Conservation (phyloP, 2,888 invertebrate genomes). For the Eudasyphora cyanicolor region DNA sequence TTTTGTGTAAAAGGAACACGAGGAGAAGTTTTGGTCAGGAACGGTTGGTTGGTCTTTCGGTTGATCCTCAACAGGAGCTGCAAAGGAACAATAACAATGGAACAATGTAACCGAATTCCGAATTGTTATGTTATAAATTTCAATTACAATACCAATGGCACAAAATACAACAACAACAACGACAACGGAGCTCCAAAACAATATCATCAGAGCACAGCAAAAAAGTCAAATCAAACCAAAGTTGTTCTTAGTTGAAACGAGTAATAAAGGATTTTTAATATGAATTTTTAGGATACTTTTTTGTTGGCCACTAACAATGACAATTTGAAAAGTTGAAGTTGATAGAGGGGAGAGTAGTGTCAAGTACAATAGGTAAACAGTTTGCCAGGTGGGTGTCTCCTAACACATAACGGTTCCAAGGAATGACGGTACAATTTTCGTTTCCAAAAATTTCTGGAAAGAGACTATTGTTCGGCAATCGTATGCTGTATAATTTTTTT, state of each 20-base stretch:
- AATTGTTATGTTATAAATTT: slow-evolving; percentile 47
- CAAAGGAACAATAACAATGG: slow-evolving; percentile 33
- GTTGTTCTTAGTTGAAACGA: neutral
- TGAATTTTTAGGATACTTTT: slow-evolving; percentile 21
- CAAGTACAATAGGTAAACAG: neutral
- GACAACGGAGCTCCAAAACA: neutral
- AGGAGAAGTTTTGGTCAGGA: slow-evolving; percentile 35
- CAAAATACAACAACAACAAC: neutral
- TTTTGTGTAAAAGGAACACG: slow-evolving; percentile 24
- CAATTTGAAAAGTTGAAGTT: neutral
- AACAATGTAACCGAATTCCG: slow-evolving; percentile 26
- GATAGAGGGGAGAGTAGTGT: neutral
- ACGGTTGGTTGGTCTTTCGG: neutral
- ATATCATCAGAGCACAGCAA: too few species aligned
- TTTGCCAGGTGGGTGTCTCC: too few species aligned
- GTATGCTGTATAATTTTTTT: too few species aligned
- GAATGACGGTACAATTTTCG: too few species aligned
- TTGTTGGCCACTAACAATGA: slow-evolving; percentile 32
- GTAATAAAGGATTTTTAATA: slow-evolving; percentile 23
- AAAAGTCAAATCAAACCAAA: neutral
- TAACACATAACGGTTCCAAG: too few species aligned
- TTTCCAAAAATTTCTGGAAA: too few species aligned
- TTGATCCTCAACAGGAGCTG: neutral
- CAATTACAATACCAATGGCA: slow-evolving; percentile 20
- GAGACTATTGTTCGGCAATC: too few species aligned